Evolutionary conservation across 2,888 invertebrate species (phyloP), one percentile per base, ranked within the genome.

Genomic region (Anthophora plumipes): DNA sequence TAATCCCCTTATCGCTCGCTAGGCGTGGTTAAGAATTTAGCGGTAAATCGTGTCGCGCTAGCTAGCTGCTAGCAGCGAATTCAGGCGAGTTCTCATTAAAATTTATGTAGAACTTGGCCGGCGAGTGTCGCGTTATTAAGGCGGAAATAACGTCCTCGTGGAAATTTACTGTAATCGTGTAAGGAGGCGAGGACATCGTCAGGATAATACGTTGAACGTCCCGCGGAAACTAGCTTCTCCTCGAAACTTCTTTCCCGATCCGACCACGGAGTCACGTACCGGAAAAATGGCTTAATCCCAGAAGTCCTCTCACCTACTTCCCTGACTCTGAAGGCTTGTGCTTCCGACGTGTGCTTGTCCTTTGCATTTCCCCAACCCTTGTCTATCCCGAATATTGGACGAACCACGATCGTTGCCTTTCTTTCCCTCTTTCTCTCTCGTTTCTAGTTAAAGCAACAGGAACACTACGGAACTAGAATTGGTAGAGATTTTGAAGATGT

Each of bases 281-380:
- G 84, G 82, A 82, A 82, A 82, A 82, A 82, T 82, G 82, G 82
- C 88, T 87, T 87, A 87, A 87, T 87, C 88, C 88, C 85, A 84
- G 77, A 85, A 80, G 82, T 87, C 83, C 78, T 81, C 83, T 83
- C 80, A 83, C 81, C 80, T 75, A 85, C 75, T 87, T 87, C 82
- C 84, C 85, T 77, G 78, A 59, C 63, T 66, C 72, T 77, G 78
- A 82, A 80, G 74, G 74, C 20, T 22, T 66, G 68, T 68, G 61
- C 71, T 66, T 14, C 55, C 74, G 77, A 78, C 85, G 54, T 73
- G 59, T 75, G 55, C 59, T 43, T 54, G 70, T 71, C 77, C 60
- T 77, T 75, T 80, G 75, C 81, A 74, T 86, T 77, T 63, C 60
- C 52, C 66, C 77, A 5, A 11, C 48, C n/a, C 20, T 80, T 76